Base-by-base conservation (phyloP, 2,797 vertebrate species). In the Parambassis ranga region DNA sequence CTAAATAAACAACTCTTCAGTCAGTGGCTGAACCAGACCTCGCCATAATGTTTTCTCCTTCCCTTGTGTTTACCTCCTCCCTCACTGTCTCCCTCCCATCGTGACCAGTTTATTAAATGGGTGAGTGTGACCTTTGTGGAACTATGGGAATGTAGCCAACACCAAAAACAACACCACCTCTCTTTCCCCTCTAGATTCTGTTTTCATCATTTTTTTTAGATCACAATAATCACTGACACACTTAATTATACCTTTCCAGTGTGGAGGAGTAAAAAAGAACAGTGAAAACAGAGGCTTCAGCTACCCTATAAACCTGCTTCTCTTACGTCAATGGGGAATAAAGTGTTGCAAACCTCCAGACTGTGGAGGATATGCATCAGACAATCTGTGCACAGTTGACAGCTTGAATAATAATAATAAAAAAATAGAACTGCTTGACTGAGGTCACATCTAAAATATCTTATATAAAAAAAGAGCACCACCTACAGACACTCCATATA, bases 51-150 rank as follows among this genome's bases (percentile, higher is more conserved):
- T 36, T 28, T 37, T 16, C 39, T 24, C 15, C 16, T 30, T 23
- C 8, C 35, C 49, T 33, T 20, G 35, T 62, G 37, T 28, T 20
- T 8, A 19, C 43, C 39, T 14, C 35, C 19, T 50, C 9, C 20
- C 55, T 14, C 10, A 3, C 52, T 18, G 24, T 15, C 14, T 73
- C 46, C 46, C 27, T 51, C 60, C 56, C 15, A 36, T 15, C 15
- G 49, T 56, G 65, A 41, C 35, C 27, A 39, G 31, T 72, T 65
- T 65, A 76, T 65, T 53, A 76, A 71, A 76, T 20, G 51, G 50
- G 39, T 26, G 60, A 66, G 16, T 24, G 31, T 72, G 78, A 84
- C 81, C 68, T 81, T 80, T 69, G 11, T 27, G 36, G 50, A 41
- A 47, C 41, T 23, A n/a, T 57, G 74, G 57, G 69, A 78, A 19